These are phyloP conservation scores for Leptestheria dahalacensis DNA, from an alignment of 1,140 invertebrate species.

Conservation along the genomic window DNA sequence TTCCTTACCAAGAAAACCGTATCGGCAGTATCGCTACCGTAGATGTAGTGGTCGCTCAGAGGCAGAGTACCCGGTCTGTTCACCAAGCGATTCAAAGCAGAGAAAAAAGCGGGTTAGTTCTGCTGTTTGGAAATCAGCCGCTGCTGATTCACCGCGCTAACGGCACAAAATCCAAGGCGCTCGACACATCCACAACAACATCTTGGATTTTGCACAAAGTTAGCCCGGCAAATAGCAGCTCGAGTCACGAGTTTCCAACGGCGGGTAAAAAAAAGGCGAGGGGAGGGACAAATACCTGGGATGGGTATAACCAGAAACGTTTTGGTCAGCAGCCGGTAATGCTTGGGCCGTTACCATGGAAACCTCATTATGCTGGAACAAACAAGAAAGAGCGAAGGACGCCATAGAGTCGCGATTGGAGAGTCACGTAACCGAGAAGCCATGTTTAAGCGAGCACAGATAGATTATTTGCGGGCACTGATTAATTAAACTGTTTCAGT, in stretches of 20 bases:
- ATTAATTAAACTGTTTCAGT: too few species aligned
- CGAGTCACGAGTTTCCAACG: background rate
- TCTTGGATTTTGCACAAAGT: too few species aligned
- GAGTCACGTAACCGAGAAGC: too few species aligned
- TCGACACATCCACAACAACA: too few species aligned
- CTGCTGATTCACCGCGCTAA: too few species aligned
- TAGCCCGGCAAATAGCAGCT: too few species aligned
- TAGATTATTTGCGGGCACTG: too few species aligned
- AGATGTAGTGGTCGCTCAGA: background rate
- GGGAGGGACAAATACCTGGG: background rate
- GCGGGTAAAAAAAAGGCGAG: background rate
- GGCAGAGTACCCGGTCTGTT: background rate
- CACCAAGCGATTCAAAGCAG: background rate
- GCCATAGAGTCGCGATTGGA: too few species aligned
- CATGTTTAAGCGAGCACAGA: too few species aligned
- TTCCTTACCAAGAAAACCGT: background rate
- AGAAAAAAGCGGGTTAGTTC: background rate
- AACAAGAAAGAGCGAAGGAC: too few species aligned
- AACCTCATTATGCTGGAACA: constrained; percentile 30
- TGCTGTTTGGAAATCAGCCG: background rate
- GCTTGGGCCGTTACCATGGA: constrained; percentile 32
- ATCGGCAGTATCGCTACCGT: background rate
- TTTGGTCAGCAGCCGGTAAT: constrained; percentile 22
- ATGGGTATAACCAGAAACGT: background rate
- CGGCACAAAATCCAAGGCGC: too few species aligned